Evolutionary conservation across 2,888 invertebrate genomes (phyloP), one percentile per base, ranked within the genome.

Genomic region (Pasiphila rectangulata): DNA sequence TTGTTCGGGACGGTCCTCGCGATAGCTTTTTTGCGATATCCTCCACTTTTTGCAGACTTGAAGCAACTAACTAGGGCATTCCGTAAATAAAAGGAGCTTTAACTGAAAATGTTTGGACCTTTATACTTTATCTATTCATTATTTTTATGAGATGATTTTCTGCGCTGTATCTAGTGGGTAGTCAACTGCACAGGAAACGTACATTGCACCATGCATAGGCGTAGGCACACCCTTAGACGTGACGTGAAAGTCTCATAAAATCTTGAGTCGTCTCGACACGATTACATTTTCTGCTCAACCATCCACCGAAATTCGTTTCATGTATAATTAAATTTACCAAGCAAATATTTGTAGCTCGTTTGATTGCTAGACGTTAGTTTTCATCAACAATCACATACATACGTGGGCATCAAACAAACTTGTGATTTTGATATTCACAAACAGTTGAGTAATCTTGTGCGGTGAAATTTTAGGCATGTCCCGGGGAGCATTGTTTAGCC

Each of bases 381-480:
- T 64, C 64, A 66, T 69, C 63, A 67, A 71, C 72, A 69, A 72
- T 73, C 67, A 61, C 62, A 45, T 59, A 63, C 64, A 61, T 32
- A 32, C 64, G 49, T 39, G 38, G 56, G 65, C 73, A 74, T 76
- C 75, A 75, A 75, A 76, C 73, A 71, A 75, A 72, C 70, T 72
- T 65, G 59, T 60, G 66, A 74, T 72, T 75, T 69, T 73, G 73
- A 65, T 63, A 71, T 71, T 67, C 69, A 64, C 64, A 67, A 72
- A 75, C 73, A 68, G 69, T 68, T 72, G 64, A 64, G 69, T 73
- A 74, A 74, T 66, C 66, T 63, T 57, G 58, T 60, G 58, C 62
- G 67, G 60, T 59, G 61, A 72, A 75, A 79, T 79, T 72, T 75
- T 61, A 72, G 73, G 76, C 75, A 77, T 76, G 75, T 76, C 72